A percentile compares a stretch with the other conserved stretches of the same genome.
These are phyloP conservation scores for Blastobasis adustella DNA, from an alignment of 2,888 invertebrate genomes.

Conservation along the genomic window DNA sequence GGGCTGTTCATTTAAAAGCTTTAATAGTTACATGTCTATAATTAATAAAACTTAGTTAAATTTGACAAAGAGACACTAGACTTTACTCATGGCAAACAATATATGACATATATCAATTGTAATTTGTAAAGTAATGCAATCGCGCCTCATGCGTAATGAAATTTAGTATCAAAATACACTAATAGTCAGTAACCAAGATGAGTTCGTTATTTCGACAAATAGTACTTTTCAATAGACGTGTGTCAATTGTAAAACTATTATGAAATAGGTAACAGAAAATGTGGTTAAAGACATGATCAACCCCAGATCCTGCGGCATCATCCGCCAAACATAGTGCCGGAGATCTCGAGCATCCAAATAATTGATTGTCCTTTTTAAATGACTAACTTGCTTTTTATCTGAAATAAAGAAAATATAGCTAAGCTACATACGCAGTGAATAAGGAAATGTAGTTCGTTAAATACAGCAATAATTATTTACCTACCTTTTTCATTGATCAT, in stretches of 20 bases:
- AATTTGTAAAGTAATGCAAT: no score
- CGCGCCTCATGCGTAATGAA: no score
- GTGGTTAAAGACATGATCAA: not conserved
- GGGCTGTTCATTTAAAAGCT: no score
- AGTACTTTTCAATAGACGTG: not conserved
- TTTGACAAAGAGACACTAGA: no score
- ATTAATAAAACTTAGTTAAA: no score
- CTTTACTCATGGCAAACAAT: no score
- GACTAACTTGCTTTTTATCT: not conserved
- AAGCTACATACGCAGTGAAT: not conserved
- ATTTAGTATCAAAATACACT: no score
- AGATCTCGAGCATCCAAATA: constrained; percentile 1
- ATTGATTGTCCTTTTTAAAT: not conserved
- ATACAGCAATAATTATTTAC: not conserved
- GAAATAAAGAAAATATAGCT: not conserved
- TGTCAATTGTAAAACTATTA: constrained; percentile 1
- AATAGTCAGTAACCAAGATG: no score
- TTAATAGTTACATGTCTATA: no score
- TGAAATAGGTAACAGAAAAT: constrained; percentile 1
- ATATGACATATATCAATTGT: no score
- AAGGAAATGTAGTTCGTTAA: not conserved
- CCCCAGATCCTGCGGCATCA: constrained; percentile 1
- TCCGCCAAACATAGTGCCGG: not conserved
- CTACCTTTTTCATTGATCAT: not conserved
- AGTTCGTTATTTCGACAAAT: no score